Conservation (phyloP, 1,140 invertebrate species). For the Drosophila jambulina region DNA sequence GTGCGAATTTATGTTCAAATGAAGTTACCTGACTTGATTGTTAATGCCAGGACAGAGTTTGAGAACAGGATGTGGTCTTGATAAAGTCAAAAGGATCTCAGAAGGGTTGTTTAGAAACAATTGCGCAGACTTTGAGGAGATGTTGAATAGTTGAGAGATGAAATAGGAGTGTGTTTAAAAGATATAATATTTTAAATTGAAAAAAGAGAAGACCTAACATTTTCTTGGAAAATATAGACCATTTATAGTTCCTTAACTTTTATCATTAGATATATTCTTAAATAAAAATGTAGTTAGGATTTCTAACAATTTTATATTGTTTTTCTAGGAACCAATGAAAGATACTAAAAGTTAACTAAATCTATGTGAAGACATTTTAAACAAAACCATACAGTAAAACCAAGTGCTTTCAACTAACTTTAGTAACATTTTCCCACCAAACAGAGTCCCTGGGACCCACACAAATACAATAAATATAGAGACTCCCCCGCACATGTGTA, state of each 20-base stretch:
- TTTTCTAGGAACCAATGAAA: background rate
- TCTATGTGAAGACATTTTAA: background rate
- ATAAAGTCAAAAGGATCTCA: background rate
- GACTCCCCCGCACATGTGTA: slow-evolving; percentile 35
- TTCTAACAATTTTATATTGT: no score
- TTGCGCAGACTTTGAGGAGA: background rate
- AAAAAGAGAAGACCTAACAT: background rate
- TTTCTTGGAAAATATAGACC: no score
- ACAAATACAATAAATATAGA: slow-evolving; percentile 14
- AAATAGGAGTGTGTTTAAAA: background rate
- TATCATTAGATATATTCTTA: background rate
- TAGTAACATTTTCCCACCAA: background rate
- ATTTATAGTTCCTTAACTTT: no score
- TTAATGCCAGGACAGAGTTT: slow-evolving; percentile 9
- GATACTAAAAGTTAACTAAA: background rate
- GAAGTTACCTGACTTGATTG: slow-evolving; percentile 44
- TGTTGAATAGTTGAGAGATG: background rate
- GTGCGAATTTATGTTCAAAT: slow-evolving; percentile 59
- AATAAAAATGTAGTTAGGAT: no score
- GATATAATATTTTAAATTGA: background rate
- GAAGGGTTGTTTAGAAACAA: slow-evolving; percentile 13
- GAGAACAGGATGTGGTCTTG: background rate
- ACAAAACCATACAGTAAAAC: no score
- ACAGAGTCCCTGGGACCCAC: background rate
- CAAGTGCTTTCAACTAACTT: background rate